A percentile compares a stretch with the other conserved stretches of the same genome.
Evolutionary conservation across 1,140 invertebrate species (phyloP).

Genomic region (Trichonephila inaurata): DNA sequence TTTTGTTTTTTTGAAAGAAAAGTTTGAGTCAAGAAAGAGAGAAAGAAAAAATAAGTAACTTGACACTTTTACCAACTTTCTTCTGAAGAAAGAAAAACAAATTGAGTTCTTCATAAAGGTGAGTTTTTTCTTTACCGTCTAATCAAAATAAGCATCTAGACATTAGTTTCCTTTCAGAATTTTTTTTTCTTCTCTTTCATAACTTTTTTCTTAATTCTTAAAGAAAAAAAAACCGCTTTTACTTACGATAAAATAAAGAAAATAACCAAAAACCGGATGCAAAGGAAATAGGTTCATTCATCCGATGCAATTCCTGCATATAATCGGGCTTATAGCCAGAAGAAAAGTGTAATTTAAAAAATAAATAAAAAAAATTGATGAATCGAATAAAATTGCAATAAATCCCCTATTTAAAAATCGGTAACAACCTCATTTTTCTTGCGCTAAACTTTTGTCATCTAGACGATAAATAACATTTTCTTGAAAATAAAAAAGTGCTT

Average conservation of each 20-base stretch:
- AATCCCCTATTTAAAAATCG: conserved; percentile 25
- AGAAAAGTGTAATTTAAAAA: neutral
- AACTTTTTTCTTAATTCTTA: neutral
- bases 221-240: conserved; percentile 1
- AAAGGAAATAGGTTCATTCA: neutral
- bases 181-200: neutral
- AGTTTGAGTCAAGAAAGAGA: neutral
- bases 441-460: neutral
- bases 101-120: conserved; percentile 26
- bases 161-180: conserved; percentile 24
- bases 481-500: neutral
- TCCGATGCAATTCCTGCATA: neutral
- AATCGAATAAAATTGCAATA: conserved; percentile 24
- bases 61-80: conserved; percentile 33
- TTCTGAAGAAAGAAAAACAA: neutral
- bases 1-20: conserved; percentile 26
- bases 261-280: neutral
- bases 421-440: conserved; percentile 44
- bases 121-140: neutral
- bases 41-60: neutral
- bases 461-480: conserved; percentile 37
- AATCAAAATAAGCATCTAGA: conserved; percentile 10
- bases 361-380: neutral
- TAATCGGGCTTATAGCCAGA: conserved; percentile 19
- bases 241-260: neutral